Conservation (phyloP, 2,797 vertebrate species). For the Artibeus jamaicensis region DNA sequence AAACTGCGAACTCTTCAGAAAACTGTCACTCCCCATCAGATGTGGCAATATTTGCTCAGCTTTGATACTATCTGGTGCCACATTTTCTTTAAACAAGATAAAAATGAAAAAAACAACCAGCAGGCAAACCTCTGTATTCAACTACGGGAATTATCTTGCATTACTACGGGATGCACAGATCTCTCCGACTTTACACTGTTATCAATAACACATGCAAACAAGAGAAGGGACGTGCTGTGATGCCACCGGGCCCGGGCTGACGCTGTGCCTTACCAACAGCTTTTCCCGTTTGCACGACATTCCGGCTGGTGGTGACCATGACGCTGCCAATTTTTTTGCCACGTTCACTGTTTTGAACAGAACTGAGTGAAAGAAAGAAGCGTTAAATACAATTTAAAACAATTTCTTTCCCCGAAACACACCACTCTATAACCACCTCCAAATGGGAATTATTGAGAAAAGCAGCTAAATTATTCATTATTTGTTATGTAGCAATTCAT, state of each 20-base stretch:
- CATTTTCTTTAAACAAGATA: not conserved
- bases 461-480: not conserved
- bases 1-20: not conserved
- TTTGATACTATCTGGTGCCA: not conserved
- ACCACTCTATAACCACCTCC: not conserved
- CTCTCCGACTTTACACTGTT: not conserved
- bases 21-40: not conserved
- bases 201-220: not conserved
- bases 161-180: not conserved
- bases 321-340: constrained; percentile 97
- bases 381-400: not conserved
- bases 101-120: not conserved
- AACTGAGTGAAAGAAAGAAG: constrained; percentile 84
- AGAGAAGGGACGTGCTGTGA: not conserved
- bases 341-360: constrained; percentile 97
- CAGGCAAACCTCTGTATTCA: not conserved
- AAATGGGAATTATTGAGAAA: not conserved
- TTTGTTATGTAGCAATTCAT: not conserved
- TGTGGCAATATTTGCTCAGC: not conserved
- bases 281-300: constrained; percentile 95
- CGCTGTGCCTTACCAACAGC: constrained; percentile 89
- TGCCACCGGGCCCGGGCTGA: not conserved
- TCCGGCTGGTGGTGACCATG: constrained; percentile 95
- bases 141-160: not conserved
- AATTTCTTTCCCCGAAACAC: not conserved